A percentile compares a stretch with the other conserved stretches of the same genome.
phyloP scores from a whole-genome alignment of 2,113 vertebrate species.

The Eptesicus fuscus region DNA sequence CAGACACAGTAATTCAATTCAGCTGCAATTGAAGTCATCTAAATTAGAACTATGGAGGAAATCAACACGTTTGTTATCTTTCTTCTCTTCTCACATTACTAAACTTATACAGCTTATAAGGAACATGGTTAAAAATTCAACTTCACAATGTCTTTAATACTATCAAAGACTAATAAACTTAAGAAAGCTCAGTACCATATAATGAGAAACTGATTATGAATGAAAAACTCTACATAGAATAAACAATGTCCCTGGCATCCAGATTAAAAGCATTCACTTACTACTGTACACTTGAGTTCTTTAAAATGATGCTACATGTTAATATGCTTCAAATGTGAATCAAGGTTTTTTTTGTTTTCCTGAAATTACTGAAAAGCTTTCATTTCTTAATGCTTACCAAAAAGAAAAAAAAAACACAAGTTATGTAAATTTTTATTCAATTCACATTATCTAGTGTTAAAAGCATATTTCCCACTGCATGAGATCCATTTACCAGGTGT shows the following conservation, averaged over 20 bases:
- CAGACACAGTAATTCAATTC: not conserved
- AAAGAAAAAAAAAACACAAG: too few species aligned
- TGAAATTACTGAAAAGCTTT: not conserved
- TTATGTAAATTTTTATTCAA: not conserved
- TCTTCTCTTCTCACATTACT: not conserved
- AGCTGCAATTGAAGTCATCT: not conserved
- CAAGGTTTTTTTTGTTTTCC: not conserved
- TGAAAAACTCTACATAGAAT: not conserved
- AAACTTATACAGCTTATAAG: not conserved
- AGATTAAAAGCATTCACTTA: not conserved
- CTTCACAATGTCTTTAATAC: not conserved
- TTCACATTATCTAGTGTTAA: not conserved
- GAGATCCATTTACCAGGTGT: not conserved
- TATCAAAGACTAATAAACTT: not conserved
- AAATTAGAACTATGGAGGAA: constrained; percentile 15
- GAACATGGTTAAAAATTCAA: not conserved
- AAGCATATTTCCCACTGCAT: not conserved
- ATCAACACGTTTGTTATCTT: not conserved
- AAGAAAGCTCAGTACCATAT: not conserved
- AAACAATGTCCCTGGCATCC: not conserved
- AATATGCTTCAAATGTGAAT: not conserved
- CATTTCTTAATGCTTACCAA: not conserved
- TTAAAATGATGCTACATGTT: not conserved
- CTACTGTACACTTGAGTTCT: not conserved
- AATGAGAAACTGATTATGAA: not conserved